Evolutionary conservation across 2,888 invertebrate species (phyloP), one percentile per base, ranked within the genome.

Genomic region (Lysandra coridon): DNA sequence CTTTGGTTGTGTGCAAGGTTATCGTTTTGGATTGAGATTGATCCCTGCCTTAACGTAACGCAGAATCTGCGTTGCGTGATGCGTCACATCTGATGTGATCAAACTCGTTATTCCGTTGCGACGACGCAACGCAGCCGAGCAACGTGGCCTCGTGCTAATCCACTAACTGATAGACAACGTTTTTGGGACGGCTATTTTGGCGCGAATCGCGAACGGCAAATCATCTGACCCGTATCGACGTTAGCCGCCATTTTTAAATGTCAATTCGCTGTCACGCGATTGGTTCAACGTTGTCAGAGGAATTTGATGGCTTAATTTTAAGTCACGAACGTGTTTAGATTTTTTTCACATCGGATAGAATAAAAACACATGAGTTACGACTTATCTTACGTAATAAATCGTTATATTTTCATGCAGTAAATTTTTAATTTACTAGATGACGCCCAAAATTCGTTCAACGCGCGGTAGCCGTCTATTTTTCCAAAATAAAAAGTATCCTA

Each of bases 231-330:
- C 69, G 69, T 12, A n/a, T 69, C 33, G 69, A 69, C 14, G 4
- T 30, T 33, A 64, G 69, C 2, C 12, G 69, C 69, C 69, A 69
- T 69, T 69, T 69, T 69, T 30, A 69, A 69, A 69, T 69, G 69
- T 69, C 69, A 69, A 69, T 69, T 69, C 12, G 69, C 33, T 69
- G 69, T 69, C 69, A 69, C 69, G 69, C 69, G 69, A 69, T 69
- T 69, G 69, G 69, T 33, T 33, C 69, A 33, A 69, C 33, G 69
- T 30, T 69, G 69, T 69, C 69, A 69, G 30, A 62, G 69, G n/a
- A 30, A 10, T 69, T 33, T 69, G 33, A 69, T 33, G 4, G 64
- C 30, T 30, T 30, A 64, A n/a, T 69, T 69, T 69, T n/a, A 69
- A 33, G 30, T 62, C 33, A 10, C 10, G 10, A 12, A 64, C 23